Conservation (phyloP, 2,113 vertebrate species). For the Zingel zingel region DNA sequence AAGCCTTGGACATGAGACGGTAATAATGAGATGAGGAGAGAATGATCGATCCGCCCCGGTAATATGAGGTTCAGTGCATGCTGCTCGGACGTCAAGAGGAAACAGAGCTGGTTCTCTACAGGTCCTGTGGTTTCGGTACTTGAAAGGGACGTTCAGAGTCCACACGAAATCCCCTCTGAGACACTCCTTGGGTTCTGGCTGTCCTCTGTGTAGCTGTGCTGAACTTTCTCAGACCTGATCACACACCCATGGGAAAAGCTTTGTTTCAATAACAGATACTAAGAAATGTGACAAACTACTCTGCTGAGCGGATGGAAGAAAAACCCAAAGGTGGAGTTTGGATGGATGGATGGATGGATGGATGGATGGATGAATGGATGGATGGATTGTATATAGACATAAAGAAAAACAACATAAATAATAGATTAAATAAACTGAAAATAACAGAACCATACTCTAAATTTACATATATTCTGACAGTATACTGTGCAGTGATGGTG, state of each 20-base stretch:
- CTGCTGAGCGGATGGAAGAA: background rate
- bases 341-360: background rate
- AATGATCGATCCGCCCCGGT: conserved; percentile 46
- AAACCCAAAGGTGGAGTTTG: background rate
- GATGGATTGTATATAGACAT: background rate
- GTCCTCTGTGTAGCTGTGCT: conserved; percentile 49
- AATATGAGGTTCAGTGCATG: conserved; percentile 48
- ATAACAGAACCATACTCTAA: background rate
- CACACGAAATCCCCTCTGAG: conserved; percentile 52
- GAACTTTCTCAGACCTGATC: conserved; percentile 61
- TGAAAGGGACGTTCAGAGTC: conserved; percentile 61
- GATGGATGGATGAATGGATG: background rate
- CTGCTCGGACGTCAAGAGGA: conserved; percentile 62
- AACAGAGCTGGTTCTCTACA: conserved; percentile 49
- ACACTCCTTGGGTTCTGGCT: conserved; percentile 53
- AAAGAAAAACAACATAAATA: background rate
- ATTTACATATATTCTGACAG: too few relatives aligned
- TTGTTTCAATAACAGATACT: conserved; percentile 1
- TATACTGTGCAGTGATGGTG: too few relatives aligned
- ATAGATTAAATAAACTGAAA: background rate
- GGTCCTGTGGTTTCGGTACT: conserved; percentile 64
- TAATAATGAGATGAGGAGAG: conserved; percentile 55
- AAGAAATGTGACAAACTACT: background rate
- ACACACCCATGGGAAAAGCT: conserved; percentile 34
- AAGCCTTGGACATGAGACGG: conserved; percentile 43